Conservation (phyloP, 2,113 vertebrate genomes). For the Leucoraja erinaceus region DNA sequence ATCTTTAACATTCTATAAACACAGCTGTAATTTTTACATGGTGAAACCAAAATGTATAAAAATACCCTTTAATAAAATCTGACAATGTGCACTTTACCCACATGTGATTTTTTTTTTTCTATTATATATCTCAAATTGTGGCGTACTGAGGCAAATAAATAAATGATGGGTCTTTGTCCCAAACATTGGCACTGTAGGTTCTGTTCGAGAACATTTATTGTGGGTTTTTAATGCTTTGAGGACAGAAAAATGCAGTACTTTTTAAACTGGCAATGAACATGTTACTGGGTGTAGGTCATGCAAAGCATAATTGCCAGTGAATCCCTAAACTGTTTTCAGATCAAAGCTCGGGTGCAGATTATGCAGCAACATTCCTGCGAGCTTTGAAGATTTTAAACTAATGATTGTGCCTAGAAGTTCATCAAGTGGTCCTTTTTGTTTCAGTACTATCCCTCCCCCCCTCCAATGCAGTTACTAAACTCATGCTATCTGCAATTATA, state of each 20-base stretch:
- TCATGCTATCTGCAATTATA: neutral
- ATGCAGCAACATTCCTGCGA: neutral
- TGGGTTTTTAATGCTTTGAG: neutral
- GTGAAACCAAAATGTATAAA: too few species aligned
- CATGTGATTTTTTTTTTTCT: too few species aligned
- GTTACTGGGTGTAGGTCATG: neutral
- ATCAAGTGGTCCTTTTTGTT: neutral
- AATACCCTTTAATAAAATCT: too few species aligned
- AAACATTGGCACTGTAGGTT: too few species aligned
- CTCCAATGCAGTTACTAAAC: neutral
- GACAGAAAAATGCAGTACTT: neutral
- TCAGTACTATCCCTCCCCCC: neutral
- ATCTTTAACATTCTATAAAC: too few species aligned
- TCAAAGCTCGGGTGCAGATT: neutral
- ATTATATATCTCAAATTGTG: too few species aligned
- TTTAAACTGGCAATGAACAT: neutral
- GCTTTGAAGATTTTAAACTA: constrained; percentile 8
- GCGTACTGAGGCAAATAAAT: too few species aligned
- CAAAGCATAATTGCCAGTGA: neutral
- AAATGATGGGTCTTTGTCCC: too few species aligned
- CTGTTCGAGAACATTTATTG: neutral
- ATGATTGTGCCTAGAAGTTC: neutral
- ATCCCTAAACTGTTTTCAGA: neutral
- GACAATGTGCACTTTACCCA: too few species aligned
- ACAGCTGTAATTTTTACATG: too few species aligned